These are phyloP conservation scores for Tigriopus japonicus DNA, from an alignment of 1,140 invertebrate genomes.

Conservation along the genomic window DNA sequence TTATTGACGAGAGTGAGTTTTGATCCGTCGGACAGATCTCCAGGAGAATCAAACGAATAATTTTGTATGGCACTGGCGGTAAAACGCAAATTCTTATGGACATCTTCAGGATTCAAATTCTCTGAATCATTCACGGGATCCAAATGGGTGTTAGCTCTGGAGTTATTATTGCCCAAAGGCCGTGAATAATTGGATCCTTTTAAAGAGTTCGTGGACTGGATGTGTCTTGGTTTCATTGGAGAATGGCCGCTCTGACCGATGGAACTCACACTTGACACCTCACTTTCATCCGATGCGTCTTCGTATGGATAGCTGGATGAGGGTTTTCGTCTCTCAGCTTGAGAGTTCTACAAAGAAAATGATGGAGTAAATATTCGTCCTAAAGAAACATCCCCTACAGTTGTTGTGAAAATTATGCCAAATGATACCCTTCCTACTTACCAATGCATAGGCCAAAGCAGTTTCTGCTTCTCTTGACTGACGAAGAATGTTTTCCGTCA, in stretches of 20 bases:
- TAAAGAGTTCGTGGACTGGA: slow-evolving; percentile 15
- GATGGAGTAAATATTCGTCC: too few species aligned
- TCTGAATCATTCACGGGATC: slow-evolving; percentile 36
- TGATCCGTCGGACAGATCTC: too few species aligned
- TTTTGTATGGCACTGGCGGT: slow-evolving; percentile 86
- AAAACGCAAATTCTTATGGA: slow-evolving; percentile 61
- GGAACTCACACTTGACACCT: slow-evolving; percentile 53
- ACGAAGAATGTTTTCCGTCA: slow-evolving; percentile 60
- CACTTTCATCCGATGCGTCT: slow-evolving; percentile 73
- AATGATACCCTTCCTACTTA: slow-evolving; percentile 24
- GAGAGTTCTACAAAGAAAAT: too few species aligned
- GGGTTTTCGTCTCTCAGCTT: too few species aligned
- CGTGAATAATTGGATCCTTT: too few species aligned
- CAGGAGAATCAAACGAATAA: slow-evolving; percentile 44
- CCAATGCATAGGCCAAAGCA: slow-evolving; percentile 51
- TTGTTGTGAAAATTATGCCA: too few species aligned
- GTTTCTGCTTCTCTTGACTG: slow-evolving; percentile 75
- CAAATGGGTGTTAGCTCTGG: slow-evolving; percentile 15
- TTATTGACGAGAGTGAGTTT: too few species aligned
- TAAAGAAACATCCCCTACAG: too few species aligned
- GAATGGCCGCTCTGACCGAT: slow-evolving; percentile 75
- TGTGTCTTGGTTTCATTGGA: slow-evolving; percentile 19
- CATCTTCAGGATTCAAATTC: slow-evolving; percentile 60
- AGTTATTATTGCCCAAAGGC: slow-evolving; percentile 3
- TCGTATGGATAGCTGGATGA: slow-evolving; percentile 22